Percentiles rank a stretch among this genome's conserved stretches.
Conservation (phyloP, 2,888 invertebrate species). For the Micoletzkya japonica region DNA sequence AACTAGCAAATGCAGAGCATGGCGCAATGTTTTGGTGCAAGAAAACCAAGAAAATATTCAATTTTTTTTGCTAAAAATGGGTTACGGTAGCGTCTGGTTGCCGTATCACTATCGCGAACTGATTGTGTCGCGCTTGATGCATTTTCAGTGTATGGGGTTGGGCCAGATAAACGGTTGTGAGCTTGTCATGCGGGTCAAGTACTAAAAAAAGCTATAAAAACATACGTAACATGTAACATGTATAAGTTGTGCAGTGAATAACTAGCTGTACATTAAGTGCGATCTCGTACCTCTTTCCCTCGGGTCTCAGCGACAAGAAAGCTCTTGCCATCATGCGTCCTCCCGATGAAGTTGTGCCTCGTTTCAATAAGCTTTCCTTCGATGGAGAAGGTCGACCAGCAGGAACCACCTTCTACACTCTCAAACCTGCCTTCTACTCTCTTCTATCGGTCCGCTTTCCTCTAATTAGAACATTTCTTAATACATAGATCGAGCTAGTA, state of each 20-base stretch:
- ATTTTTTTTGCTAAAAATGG: too few species aligned
- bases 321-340: slow-evolving; percentile 88
- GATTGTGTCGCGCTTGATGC: too few species aligned
- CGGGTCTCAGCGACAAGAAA: slow-evolving; percentile 81
- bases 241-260: not conserved
- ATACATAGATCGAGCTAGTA: not conserved
- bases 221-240: not conserved
- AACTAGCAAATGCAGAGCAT: too few species aligned
- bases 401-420: slow-evolving; percentile 89
- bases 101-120: too few species aligned
- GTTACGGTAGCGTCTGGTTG: too few species aligned
- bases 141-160: too few species aligned
- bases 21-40: too few species aligned
- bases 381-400: slow-evolving; percentile 81
- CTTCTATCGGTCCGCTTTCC: slow-evolving; percentile 75
- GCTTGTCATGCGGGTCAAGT: too few species aligned
- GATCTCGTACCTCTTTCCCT: slow-evolving; percentile 92
- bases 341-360: slow-evolving; percentile 74
- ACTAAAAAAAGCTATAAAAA: too few species aligned
- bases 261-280: slow-evolving; percentile 73
- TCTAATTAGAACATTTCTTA: slow-evolving; percentile 21
- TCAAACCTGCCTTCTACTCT: slow-evolving; percentile 82
- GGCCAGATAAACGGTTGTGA: too few species aligned
- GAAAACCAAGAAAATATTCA: too few species aligned
- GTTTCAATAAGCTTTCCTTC: slow-evolving; percentile 55